Percentiles rank a stretch among this genome's conserved stretches.
Evolutionary conservation across 1,140 invertebrate genomes (phyloP).

Genomic region (Drosophila bocki): DNA sequence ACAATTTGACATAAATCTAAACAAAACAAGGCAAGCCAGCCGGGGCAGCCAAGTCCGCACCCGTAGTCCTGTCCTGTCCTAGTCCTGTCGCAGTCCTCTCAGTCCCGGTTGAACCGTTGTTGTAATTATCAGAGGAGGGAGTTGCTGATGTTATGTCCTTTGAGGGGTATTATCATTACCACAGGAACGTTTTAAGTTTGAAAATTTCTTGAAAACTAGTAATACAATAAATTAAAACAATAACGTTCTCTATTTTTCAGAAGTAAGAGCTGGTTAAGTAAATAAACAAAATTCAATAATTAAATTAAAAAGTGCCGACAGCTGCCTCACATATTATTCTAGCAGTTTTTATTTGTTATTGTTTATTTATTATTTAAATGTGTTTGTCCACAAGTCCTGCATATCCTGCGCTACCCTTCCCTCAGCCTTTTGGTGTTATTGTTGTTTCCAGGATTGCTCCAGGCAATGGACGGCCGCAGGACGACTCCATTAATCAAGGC

Average conservation of each 20-base stretch:
- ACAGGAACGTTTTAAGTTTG: not conserved
- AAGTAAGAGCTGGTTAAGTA: not conserved
- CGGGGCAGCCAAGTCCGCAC: constrained; percentile 16
- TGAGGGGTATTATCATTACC: not conserved
- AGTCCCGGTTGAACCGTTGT: constrained; percentile 47
- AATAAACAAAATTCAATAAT: not conserved
- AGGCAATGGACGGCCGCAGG: constrained; percentile 61
- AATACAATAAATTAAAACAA: not conserved
- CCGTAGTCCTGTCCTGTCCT: constrained; percentile 17
- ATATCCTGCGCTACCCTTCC: constrained; percentile 14
- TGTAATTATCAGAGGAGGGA: constrained; percentile 32
- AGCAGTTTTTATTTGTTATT: not conserved
- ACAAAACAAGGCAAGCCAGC: constrained; percentile 68
- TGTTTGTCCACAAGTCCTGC: not conserved
- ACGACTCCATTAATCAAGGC: constrained; percentile 83
- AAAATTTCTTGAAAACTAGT: not conserved
- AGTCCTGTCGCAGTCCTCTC: constrained; percentile 16
- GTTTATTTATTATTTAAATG: not conserved
- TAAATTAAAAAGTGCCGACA: not conserved
- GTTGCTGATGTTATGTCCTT: constrained; percentile 23
- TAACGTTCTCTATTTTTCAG: not conserved
- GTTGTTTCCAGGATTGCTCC: constrained; percentile 20
- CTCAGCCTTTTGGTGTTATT: constrained; percentile 2
- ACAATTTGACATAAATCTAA: constrained; percentile 83
- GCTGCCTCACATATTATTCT: not conserved